Conservation (phyloP, 2,797 vertebrate species). For the Nasua narica region DNA sequence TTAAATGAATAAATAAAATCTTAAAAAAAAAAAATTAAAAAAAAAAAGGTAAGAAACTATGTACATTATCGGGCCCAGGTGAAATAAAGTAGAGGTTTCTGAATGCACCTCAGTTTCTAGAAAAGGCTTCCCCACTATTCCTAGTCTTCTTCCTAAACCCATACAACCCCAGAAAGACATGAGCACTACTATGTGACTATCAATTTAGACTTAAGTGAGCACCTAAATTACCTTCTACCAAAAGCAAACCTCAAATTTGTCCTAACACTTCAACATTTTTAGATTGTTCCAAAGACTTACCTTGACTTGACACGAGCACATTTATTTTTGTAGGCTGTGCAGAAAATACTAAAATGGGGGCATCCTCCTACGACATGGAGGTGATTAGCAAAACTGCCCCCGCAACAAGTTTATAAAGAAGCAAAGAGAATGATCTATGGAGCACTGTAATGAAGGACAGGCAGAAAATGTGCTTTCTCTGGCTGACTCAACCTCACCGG, state of each 20-base stretch:
- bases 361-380: background rate
- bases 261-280: slow-evolving; percentile 35
- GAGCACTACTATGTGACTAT: background rate
- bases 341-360: slow-evolving; percentile 16
- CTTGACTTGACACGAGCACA: slow-evolving; percentile 17
- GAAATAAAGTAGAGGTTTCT: background rate
- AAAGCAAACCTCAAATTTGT: slow-evolving; percentile 39
- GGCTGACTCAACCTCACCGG: rapidly evolving
- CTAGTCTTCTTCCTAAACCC: background rate
- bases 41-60: background rate
- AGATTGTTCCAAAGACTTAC: background rate
- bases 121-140: background rate
- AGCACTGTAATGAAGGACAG: background rate
- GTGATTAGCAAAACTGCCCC: background rate
- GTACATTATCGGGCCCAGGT: background rate
- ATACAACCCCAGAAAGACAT: background rate
- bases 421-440: background rate
- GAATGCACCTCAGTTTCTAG: background rate
- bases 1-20: too few species aligned
- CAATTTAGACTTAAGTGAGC: background rate
- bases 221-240: background rate
- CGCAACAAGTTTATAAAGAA: background rate
- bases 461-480: background rate
- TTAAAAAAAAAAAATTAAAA: too few species aligned
- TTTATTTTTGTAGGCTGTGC: background rate